Evolutionary conservation across 2,888 invertebrate species (phyloP).

Genomic region (Bursaphelenchus okinawaensis): DNA sequence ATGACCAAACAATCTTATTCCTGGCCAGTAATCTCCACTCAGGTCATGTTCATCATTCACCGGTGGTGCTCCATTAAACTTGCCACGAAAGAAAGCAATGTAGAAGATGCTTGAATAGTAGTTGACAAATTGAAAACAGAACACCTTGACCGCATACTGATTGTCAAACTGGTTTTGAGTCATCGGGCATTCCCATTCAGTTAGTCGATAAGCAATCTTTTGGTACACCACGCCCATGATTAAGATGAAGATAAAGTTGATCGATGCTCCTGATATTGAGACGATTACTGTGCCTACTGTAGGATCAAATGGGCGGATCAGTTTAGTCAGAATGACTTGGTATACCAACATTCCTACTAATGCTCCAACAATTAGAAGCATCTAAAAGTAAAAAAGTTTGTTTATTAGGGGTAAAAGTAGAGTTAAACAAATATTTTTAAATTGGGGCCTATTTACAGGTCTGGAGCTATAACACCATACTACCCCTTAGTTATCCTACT

Average conservation of each 20-base stretch:
- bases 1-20: conserved; percentile 26
- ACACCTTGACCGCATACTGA: conserved; percentile 86
- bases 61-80: conserved; percentile 26
- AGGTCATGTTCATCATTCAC: not conserved
- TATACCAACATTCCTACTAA: conserved; percentile 92
- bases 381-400: conserved; percentile 13
- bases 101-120: conserved; percentile 95
- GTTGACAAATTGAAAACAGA: conserved; percentile 88
- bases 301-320: conserved; percentile 23
- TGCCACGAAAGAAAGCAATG: conserved; percentile 77
- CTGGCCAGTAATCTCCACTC: conserved; percentile 4
- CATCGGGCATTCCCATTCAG: conserved; percentile 68
- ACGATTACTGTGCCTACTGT: conserved; percentile 19
- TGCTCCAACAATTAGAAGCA: conserved; percentile 74
- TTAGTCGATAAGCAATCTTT: conserved; percentile 75
- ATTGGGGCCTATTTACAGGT: not conserved
- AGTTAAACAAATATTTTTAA: not conserved
- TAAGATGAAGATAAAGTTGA: conserved; percentile 89
- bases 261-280: conserved; percentile 83
- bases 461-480: not conserved
- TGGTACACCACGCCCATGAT: conserved; percentile 81
- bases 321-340: conserved; percentile 69
- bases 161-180: conserved; percentile 94
- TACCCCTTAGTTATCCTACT: not conserved
- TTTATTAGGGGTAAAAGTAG: no score